These are phyloP conservation scores for Dichetophora obliterata DNA, from an alignment of 2,888 invertebrate genomes.

Conservation along the genomic window DNA sequence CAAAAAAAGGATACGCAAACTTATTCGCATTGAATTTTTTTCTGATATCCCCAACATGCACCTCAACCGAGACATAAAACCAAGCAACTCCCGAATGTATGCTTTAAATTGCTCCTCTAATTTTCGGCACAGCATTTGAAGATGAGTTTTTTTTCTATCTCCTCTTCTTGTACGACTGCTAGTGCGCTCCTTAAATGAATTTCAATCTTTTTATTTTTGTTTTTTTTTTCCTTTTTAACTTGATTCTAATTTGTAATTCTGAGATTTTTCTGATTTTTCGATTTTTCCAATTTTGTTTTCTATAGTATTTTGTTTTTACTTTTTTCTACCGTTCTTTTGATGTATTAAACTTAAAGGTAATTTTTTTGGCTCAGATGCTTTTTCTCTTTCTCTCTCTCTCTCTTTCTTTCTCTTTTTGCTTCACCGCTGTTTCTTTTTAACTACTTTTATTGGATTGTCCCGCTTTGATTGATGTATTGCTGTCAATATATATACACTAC, in stretches of 20 bases:
- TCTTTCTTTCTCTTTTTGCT: neutral
- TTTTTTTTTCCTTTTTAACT: neutral
- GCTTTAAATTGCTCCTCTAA: neutral
- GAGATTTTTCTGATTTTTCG: neutral
- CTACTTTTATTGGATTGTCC: neutral
- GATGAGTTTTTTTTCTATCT: neutral
- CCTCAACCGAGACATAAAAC: neutral
- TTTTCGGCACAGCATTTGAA: neutral
- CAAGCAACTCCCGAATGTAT: neutral
- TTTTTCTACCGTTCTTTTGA: neutral
- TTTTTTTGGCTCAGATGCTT: neutral
- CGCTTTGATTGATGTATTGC: slow-evolving; percentile 5
- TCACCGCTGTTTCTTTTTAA: neutral
- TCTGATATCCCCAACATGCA: neutral
- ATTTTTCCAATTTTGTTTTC: neutral
- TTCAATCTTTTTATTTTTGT: too few relatives aligned
- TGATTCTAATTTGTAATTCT: neutral
- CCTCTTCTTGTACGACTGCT: too few relatives aligned
- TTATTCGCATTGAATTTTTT: neutral
- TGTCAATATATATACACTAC: neutral
- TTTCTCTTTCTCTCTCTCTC: neutral
- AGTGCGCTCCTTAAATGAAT: too few relatives aligned
- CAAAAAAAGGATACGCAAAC: neutral
- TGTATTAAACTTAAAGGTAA: neutral
- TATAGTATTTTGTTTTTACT: neutral